phyloP scores from a whole-genome alignment of 2,888 invertebrate genomes.

The Protonemura montana region DNA sequence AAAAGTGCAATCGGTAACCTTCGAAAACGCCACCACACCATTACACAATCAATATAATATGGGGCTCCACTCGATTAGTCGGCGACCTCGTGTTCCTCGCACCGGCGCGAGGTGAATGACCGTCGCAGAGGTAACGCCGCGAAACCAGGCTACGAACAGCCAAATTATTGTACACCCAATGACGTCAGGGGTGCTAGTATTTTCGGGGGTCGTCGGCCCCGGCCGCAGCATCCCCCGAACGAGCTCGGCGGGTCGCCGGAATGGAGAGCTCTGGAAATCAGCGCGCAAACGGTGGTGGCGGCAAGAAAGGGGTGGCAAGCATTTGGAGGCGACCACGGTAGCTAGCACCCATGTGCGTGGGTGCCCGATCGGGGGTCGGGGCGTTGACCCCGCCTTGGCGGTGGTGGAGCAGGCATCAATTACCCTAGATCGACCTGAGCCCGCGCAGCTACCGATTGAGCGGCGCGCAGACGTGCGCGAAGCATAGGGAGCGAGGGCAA shows the following conservation, averaged over 20 bases:
- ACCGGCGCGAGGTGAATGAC: conserved; percentile 24
- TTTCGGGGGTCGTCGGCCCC: conserved; percentile 20
- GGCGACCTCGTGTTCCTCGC: conserved; percentile 28
- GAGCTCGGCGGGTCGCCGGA: not conserved
- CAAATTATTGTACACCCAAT: conserved; percentile 33
- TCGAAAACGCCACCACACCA: not conserved
- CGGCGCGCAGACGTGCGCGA: conserved; percentile 10
- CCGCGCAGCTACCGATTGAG: not conserved
- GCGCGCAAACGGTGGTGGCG: not conserved
- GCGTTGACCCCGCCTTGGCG: conserved; percentile 26
- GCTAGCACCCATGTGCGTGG: conserved; percentile 10
- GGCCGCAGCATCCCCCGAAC: conserved; percentile 23
- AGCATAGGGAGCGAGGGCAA: not conserved
- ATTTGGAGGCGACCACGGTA: not conserved
- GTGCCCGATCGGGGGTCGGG: conserved; percentile 14
- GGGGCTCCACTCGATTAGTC: not conserved
- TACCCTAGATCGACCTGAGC: conserved; percentile 40
- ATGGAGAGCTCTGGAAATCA: not conserved
- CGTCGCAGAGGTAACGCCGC: not conserved
- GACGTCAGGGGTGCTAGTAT: not conserved
- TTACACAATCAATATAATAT: conserved; percentile 8
- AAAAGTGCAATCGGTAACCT: not conserved
- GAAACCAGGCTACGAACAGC: not conserved
- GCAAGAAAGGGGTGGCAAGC: conserved; percentile 1
- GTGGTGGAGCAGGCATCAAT: conserved; percentile 1